Evolutionary conservation across 2,113 vertebrate genomes (phyloP), one percentile per base, ranked within the genome.

Genomic region (Bothrops jararaca): DNA sequence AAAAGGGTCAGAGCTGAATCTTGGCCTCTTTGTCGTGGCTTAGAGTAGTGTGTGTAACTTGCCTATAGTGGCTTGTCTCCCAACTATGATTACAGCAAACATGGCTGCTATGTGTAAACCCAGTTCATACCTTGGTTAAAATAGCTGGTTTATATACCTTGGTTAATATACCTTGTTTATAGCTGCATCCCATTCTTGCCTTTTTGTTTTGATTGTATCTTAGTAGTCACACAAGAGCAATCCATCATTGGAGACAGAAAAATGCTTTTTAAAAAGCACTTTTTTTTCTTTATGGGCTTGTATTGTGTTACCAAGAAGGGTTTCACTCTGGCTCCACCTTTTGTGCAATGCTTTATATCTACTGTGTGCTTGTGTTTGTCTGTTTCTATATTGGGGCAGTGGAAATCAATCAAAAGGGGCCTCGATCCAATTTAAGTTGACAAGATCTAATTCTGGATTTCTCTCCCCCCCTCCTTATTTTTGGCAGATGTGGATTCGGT

Each of bases 341-440:
- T 96, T 95, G 93, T 95, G 94, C 91, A 91, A 60, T 92, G 5
- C 26, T 80, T 80, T 42, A 18, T 39, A 80, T 22, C 34, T 74
- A 4, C 9, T 3, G 34, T 9, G 74, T 42, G n/a, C 96, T 96
- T 95, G 94, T 90, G 94, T 86, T n/a, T 29, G 86, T 87, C 93
- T 13, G 9, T 60, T 20, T 57, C 12, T 86, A 29, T 86, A 5
- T 22, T 18, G 87, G 88, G 92, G 93, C 93, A 91, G 24, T 4
- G 90, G 94, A 94, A 96, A 96, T 95, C 97, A 97, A 94, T 93
- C 95, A 95, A 97, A 96, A 96, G 92, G 93, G 97, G 91, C 93
- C 93, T 93, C 93, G 7, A 5, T 92, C 97, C 97, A 96, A 97
- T 97, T 97, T 96, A 95, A 96, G 95, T 96, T 94, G 96, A 97